Evolutionary conservation across 1,140 invertebrate genomes (phyloP), one percentile per base, ranked within the genome.

Genomic region (Drosophila pandora): DNA sequence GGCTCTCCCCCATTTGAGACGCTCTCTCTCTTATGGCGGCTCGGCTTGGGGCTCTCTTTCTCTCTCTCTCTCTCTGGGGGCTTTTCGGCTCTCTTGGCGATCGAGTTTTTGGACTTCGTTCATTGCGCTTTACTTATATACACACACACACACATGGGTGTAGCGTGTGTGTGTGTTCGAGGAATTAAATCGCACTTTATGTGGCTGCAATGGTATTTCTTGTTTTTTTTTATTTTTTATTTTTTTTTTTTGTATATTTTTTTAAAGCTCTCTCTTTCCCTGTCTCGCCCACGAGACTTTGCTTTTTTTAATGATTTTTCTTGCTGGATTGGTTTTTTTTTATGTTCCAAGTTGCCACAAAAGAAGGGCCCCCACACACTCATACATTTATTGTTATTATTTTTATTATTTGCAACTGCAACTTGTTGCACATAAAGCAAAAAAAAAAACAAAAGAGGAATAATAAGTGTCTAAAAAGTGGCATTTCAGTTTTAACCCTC

Each of bases 131-230:
- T 89, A 89, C 78, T 89, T 89, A 47, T 57, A 5, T 52, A 50
- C 6, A 13, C 23, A 13, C 5, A 9, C 25, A n/a, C n/a, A 10
- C 28, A 12, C 13, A 25, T 55, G 39, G 12, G 39, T 68, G 25
- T 28, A 6, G 39, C 8, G 39, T 68, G 49, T 68, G 60, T 61
- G 22, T 67, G 50, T 71, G 71, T 83, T 79, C 68, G 76, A 87
- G 83, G 84, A 87, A 88, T 87, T 88, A 87, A 87, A 87, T 87
- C 83, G 83, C 76, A 84, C 60, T 85, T 83, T 85, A 79, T 76
- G 67, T 64, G 41, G n/a, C 13, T 71, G 71, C 71, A 65, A 50
- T 71, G 67, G 55, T 67, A 64, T 64, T 59, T 70, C 43, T 47
- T 47, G 43, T 53, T 52, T 43, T 43, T 43, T 37, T 37, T 37